Conservation (phyloP, 2,113 vertebrate species). For the Clinocottus analis region DNA sequence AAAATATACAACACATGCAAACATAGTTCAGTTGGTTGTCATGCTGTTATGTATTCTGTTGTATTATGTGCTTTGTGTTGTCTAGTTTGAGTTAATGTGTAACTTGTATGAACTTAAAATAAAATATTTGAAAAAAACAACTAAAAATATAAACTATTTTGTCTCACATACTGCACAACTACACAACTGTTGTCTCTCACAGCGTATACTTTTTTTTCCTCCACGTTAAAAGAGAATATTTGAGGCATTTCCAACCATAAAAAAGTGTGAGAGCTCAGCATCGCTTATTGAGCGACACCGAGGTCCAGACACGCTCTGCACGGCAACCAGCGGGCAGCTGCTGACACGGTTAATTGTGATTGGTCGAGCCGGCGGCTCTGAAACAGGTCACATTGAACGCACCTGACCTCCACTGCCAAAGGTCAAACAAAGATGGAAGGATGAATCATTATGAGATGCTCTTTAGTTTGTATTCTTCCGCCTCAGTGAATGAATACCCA, state of each 20-base stretch:
- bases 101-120: no score
- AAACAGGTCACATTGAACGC: conserved; percentile 40
- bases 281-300: neutral
- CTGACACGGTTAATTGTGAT: conserved; percentile 60
- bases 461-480: neutral
- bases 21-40: no score
- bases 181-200: neutral
- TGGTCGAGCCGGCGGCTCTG: conserved; percentile 39
- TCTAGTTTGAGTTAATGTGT: no score
- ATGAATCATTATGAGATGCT: conserved; percentile 18
- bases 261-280: neutral
- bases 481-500: conserved; percentile 6
- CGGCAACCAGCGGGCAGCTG: conserved; percentile 54
- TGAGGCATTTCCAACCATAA: neutral
- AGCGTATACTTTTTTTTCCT: neutral
- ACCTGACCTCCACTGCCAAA: conserved; percentile 32
- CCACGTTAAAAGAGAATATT: neutral
- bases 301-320: conserved; percentile 30
- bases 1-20: no score
- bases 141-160: neutral
- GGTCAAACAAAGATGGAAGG: conserved; percentile 17
- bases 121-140: no score
- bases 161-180: neutral
- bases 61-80: no score
- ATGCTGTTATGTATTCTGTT: no score